Evolutionary conservation across 2,888 invertebrate species (phyloP), one percentile per base, ranked within the genome.

Genomic region (Aphidoletes aphidimyza): DNA sequence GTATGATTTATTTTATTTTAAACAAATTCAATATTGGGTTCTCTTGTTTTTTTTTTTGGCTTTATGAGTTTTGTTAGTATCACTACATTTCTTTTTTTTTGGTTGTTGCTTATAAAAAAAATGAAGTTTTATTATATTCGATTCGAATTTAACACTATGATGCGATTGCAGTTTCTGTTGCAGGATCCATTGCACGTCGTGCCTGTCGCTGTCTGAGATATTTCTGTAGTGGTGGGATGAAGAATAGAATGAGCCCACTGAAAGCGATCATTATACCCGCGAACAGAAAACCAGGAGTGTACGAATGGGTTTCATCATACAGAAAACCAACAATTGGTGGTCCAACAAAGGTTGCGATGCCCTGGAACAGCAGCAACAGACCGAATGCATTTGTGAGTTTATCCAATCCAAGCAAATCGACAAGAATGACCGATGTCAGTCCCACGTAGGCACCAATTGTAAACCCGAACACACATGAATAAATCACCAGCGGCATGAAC

Each of bases 331-430:
- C 97, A 86, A 98, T 93, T 22, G 98, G 98, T 85, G 98, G 96
- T 84, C 98, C 98, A 86, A 98, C 92, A 9, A 98, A 92, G 0
- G 97, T 97, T 3, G 98, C 98, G 85, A 97, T 93, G 84, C 98
- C 98, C 92, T 98, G 98, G 91, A 98, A 98, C 84, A 98, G 92
- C 86, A 98, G 91, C 84, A 98, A 91, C 54, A 98, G 91, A 9
- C 98, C 98, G 90, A 98, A 98, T 36, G 98, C 97, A 90, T 97
- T 98, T n/a, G 98, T 98, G 85, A 98, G 91, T 88, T 93, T 95
- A 86, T 97, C 97, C 86, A 98, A 91, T n/a, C 98, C 98, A 84
- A 98, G 91, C 69, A 98, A 92, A 90, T 98, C 98, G 37, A 98
- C 98, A 85, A 98, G 92, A 86, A 98, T 96, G 84, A 98, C 98